These are phyloP conservation scores for Lithobates sylvaticus DNA, from an alignment of 2,797 vertebrate genomes.

Conservation along the genomic window DNA sequence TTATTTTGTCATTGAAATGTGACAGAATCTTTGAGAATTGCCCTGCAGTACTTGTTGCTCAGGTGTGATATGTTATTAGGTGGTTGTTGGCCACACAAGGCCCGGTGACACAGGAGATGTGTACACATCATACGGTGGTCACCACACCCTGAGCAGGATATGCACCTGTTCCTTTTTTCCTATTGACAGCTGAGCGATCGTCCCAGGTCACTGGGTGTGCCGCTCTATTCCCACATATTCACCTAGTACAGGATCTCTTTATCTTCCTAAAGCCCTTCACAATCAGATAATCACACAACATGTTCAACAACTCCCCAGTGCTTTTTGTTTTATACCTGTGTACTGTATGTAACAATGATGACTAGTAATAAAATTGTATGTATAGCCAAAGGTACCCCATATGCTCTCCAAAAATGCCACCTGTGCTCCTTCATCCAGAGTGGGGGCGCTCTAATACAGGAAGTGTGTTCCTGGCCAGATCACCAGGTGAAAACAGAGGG, in stretches of 20 bases:
- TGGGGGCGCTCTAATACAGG: no score
- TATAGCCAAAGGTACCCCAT: no score
- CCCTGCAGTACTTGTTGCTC: not conserved
- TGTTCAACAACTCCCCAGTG: not conserved
- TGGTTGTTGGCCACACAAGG: no score
- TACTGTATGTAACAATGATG: not conserved
- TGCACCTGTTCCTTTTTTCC: slow-evolving; percentile 47
- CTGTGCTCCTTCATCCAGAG: no score
- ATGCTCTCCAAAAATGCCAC: no score
- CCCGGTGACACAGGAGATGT: not conserved
- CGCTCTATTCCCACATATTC: slow-evolving; percentile 9
- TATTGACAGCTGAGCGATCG: slow-evolving; percentile 8
- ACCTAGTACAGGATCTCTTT: not conserved
- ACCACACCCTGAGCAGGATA: slow-evolving; percentile 49
- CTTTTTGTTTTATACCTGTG: not conserved
- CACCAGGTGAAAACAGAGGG: no score
- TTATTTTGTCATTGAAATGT: not conserved
- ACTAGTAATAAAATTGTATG: not conserved
- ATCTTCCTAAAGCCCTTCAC: not conserved
- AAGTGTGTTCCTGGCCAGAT: no score
- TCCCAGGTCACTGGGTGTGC: slow-evolving; percentile 1
- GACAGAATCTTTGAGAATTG: not conserved
- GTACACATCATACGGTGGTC: slow-evolving; percentile 9
- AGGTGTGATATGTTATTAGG: not conserved
- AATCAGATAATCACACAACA: slow-evolving; percentile 14